Conservation (phyloP, 2,888 invertebrate genomes). For the Monopis laevigella region DNA sequence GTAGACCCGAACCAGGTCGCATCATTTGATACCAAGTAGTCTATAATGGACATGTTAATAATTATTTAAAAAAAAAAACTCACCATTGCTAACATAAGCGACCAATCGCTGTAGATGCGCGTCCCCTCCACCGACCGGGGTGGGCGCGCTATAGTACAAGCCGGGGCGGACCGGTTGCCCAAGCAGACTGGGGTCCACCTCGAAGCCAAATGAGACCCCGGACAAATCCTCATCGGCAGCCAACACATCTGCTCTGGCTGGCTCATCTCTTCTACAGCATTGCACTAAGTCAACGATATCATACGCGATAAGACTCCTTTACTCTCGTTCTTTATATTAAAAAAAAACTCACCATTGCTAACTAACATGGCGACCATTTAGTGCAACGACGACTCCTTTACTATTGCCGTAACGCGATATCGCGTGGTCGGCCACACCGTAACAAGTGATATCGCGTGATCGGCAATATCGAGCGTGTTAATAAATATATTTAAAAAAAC, state of each 20-base stretch:
- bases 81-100: conserved; percentile 47
- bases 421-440: conserved; percentile 73
- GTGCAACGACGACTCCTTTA: no score
- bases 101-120: conserved; percentile 38
- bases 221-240: no score
- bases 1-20: not conserved
- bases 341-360: no score
- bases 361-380: no score
- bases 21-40: no score
- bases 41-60: no score
- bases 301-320: no score
- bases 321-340: no score
- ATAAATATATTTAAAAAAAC: no score
- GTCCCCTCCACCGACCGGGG: conserved; percentile 27
- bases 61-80: conserved; percentile 16
- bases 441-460: conserved; percentile 73
- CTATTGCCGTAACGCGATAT: conserved; percentile 48
- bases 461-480: conserved; percentile 55
- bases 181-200: conserved; percentile 77
- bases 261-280: conserved; percentile 34
- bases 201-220: conserved; percentile 84
- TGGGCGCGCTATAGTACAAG: conserved; percentile 38
- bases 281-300: conserved; percentile 66
- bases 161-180: conserved; percentile 37
- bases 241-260: not conserved